A percentile compares a stretch with the other conserved stretches of the same genome.
Evolutionary conservation across 2,797 vertebrate genomes (phyloP).

Genomic region (Anguilla megastoma): DNA sequence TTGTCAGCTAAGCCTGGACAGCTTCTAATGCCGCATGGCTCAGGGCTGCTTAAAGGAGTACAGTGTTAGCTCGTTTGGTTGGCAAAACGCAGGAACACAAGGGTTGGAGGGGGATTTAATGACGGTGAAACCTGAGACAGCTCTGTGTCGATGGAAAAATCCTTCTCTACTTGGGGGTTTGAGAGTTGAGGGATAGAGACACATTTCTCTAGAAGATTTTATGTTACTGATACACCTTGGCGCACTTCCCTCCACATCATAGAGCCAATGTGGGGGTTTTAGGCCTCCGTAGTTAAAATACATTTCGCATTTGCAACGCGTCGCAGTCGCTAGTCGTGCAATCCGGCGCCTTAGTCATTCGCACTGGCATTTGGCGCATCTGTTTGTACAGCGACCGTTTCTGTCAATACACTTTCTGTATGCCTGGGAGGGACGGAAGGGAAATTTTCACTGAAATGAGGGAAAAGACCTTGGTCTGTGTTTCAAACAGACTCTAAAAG

Average conservation of each 20-base stretch:
- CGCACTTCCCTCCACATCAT: neutral
- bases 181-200: neutral
- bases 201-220: neutral
- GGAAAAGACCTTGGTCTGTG: slow-evolving; percentile 44
- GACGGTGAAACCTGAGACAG: neutral
- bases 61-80: neutral
- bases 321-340: neutral
- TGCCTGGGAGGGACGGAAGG: slow-evolving; percentile 10
- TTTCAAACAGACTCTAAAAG: slow-evolving; percentile 51
- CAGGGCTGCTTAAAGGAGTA: neutral
- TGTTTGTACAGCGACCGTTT: neutral
- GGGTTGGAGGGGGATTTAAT: neutral
- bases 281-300: neutral
- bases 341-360: neutral
- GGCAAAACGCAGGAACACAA: too few relatives aligned
- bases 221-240: slow-evolving; percentile 1
- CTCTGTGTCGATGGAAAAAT: slow-evolving; percentile 31
- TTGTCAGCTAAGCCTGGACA: slow-evolving; percentile 1
- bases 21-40: neutral
- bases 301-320: neutral
- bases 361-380: neutral
- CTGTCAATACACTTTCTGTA: neutral
- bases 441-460: slow-evolving; percentile 30
- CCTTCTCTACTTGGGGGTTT: slow-evolving; percentile 17
- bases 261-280: neutral